Conservation (phyloP, 2,888 invertebrate genomes). For the Malthinus flaveolus region DNA sequence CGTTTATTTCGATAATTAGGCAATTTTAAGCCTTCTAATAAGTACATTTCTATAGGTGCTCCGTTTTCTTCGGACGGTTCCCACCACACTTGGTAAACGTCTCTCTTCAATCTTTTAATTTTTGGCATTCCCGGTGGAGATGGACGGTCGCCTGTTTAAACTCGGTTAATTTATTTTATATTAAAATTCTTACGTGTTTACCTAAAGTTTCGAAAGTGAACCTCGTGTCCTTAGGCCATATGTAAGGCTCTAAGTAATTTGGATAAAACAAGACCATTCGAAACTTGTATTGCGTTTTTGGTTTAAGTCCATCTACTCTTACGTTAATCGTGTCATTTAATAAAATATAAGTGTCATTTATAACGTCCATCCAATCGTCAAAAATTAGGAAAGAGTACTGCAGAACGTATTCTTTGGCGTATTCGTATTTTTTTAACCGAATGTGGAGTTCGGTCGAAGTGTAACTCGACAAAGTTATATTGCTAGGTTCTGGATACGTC, state of each 20-base stretch:
- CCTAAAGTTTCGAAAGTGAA: conserved; percentile 78
- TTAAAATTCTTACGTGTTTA: too few relatives aligned
- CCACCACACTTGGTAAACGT: conserved; percentile 82
- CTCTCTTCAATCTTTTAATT: conserved; percentile 72
- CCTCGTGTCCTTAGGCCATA: conserved; percentile 73
- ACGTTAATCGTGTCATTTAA: conserved; percentile 45
- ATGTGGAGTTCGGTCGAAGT: conserved; percentile 67
- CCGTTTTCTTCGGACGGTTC: conserved; percentile 77
- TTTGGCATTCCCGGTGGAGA: conserved; percentile 76
- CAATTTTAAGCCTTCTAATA: conserved; percentile 68
- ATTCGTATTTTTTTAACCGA: conserved; percentile 67
- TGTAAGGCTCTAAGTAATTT: conserved; percentile 60
- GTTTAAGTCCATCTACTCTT: conserved; percentile 59
- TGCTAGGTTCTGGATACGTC: conserved; percentile 74
- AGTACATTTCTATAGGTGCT: conserved; percentile 72
- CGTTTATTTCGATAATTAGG: conserved; percentile 47
- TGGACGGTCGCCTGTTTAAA: conserved; percentile 72
- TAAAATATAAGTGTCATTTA: conserved; percentile 24
- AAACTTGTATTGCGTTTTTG: conserved; percentile 79
- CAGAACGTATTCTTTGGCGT: conserved; percentile 54
- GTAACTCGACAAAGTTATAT: conserved; percentile 61
- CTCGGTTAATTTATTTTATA: too few relatives aligned
- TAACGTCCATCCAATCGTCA: conserved; percentile 52
- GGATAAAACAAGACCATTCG: conserved; percentile 68
- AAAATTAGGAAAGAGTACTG: conserved; percentile 58